These are phyloP conservation scores for Pseudorhiza aurosa DNA, from an alignment of 30 jellyfish, hydroid and myxozoan species.

Conservation along the genomic window DNA sequence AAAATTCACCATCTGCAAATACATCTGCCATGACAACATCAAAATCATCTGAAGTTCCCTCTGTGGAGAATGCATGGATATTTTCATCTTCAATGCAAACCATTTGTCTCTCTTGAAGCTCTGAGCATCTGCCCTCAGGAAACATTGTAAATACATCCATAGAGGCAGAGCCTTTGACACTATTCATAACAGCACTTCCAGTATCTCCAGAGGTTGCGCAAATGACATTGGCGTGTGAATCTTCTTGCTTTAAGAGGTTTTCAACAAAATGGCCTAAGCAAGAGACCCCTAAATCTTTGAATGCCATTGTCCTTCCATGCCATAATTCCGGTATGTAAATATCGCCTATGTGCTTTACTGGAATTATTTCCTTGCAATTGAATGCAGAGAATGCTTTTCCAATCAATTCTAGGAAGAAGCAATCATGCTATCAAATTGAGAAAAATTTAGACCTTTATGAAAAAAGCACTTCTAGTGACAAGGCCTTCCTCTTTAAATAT, in stretches of 20 bases:
- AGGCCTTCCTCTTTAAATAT: no score
- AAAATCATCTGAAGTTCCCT: conserved; percentile 77
- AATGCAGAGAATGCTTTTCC: conserved; percentile 53
- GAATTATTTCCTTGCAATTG: conserved; percentile 61
- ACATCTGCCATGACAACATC: conserved; percentile 37
- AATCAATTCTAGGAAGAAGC: conserved; percentile 25
- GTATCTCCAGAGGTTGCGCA: conserved; percentile 97
- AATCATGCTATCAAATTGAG: no score
- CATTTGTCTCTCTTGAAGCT: conserved; percentile 84
- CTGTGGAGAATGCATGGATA: conserved; percentile 71
- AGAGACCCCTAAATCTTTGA: conserved; percentile 75
- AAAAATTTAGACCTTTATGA: no score
- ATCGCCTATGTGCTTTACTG: conserved; percentile 40
- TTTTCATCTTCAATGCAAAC: conserved; percentile 58
- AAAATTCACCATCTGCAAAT: conserved; percentile 4
- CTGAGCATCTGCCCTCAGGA: conserved; percentile 81
- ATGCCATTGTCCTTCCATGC: conserved; percentile 92
- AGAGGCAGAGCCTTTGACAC: conserved; percentile 27
- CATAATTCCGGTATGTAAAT: conserved; percentile 75
- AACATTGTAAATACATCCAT: conserved; percentile 57
- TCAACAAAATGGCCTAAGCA: conserved; percentile 55
- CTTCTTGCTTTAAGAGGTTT: conserved; percentile 4
- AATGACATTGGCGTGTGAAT: conserved; percentile 22
- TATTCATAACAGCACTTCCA: conserved; percentile 88
- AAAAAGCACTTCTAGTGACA: no score